Conservation (phyloP, 2,888 invertebrate genomes). For the Mythimna ferrago region DNA sequence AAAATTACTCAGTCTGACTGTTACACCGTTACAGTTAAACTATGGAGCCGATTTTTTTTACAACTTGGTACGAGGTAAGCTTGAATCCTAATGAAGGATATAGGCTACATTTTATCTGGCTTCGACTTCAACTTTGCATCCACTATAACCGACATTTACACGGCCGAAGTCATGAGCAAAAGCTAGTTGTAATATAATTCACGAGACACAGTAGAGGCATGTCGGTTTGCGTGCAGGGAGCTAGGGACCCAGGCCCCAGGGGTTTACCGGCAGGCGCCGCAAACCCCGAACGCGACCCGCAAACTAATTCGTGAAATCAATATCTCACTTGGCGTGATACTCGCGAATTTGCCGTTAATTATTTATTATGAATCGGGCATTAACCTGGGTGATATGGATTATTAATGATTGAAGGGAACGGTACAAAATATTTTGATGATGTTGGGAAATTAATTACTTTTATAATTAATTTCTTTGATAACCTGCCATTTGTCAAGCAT, state of each 20-base stretch:
- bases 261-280: slow-evolving; percentile 53
- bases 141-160: too few relatives aligned
- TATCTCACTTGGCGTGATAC: slow-evolving; percentile 59
- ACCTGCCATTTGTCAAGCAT: too few relatives aligned
- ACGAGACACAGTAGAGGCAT: slow-evolving; percentile 26
- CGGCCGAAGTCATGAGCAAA: neutral
- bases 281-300: slow-evolving; percentile 71
- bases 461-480: too few relatives aligned
- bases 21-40: too few relatives aligned
- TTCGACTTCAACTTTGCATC: too few relatives aligned
- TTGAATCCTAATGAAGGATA: too few relatives aligned
- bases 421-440: neutral
- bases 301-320: slow-evolving; percentile 73
- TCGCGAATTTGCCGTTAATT: slow-evolving; percentile 38
- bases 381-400: slow-evolving; percentile 5
- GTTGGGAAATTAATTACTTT: neutral
- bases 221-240: slow-evolving; percentile 39
- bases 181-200: slow-evolving; percentile 21
- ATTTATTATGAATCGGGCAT: slow-evolving; percentile 32
- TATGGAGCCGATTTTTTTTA: too few relatives aligned
- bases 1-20: too few relatives aligned
- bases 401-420: neutral
- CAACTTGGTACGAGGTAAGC: too few relatives aligned
- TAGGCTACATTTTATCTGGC: too few relatives aligned
- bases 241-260: slow-evolving; percentile 19